Evolutionary conservation across 2,797 vertebrate species (phyloP), one percentile per base, ranked within the genome.

Genomic region (Urocyon cinereoargenteus): DNA sequence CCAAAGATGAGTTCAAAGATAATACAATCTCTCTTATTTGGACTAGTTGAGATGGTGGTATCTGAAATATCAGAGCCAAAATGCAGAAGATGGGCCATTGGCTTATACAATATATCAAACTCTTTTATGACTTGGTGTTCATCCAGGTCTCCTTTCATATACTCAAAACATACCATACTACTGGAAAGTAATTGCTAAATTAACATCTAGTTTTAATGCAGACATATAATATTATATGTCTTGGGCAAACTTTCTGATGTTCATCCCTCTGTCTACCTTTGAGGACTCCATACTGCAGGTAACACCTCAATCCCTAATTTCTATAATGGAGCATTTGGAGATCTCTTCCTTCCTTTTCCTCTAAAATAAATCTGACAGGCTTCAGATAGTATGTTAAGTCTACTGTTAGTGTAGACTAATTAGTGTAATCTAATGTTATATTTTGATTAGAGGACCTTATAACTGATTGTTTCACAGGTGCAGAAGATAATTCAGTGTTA

Each of bases 191-290:
- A 81, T 59, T 59, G 4, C 7, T 59, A 86, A 62, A 45, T 78
- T 86, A 92, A 57, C 45, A 88, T 45, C 11, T 91, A 14, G 16
- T 86, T 95, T 95, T 78, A 94, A 79, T 77, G 91, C 12, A 94
- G 66, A 90, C 34, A 14, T 86, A 66, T 81, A 57, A 90, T 84
- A 84, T 79, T 36, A 55, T 92, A 7, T 94, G 21, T 22, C 21
- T 53, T 66, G 34, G 18, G 36, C 86, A 73, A 53, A 83, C 34
- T 82, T 91, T 89, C 62, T 96, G 26, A 64, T 78, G 21, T 91
- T 94, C 53, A 53, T 93, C 82, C 87, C 53, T 87, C 24, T 89
- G 34, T 36, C 18, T 82, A 73, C 19, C 19, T 94, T 84, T 79
- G 28, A 83, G 55, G 36, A 86, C 10, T 49, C 9, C 26, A 51